A percentile compares a stretch with the other conserved stretches of the same genome.
Evolutionary conservation across 2,888 invertebrate genomes (phyloP).

Genomic region (Venustoraphidia nigricollis): DNA sequence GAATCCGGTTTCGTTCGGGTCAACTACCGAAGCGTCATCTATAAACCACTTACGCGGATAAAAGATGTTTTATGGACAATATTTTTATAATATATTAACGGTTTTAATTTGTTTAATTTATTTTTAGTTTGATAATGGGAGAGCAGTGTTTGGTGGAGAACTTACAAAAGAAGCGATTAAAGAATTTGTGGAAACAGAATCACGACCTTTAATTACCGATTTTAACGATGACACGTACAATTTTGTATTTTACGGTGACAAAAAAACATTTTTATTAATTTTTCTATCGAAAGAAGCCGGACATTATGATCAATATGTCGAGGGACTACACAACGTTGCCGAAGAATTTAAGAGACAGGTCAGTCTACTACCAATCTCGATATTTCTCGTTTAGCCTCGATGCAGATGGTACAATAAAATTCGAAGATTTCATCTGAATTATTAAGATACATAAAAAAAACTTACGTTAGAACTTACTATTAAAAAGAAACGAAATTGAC

Average conservation of each 20-base stretch:
- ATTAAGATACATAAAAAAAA: too few relatives aligned
- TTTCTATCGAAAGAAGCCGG: constrained; percentile 87
- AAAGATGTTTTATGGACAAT: constrained; percentile 65
- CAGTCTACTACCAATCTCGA: constrained; percentile 23
- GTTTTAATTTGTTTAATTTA: constrained; percentile 9
- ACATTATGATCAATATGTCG: constrained; percentile 64
- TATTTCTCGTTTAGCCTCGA: too few relatives aligned
- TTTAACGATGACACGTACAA: constrained; percentile 96
- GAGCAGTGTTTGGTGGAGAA: constrained; percentile 57
- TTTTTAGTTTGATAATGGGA: constrained; percentile 70
- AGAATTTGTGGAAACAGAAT: constrained; percentile 69
- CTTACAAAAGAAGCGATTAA: constrained; percentile 44
- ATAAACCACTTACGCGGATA: constrained; percentile 66
- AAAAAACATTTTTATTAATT: constrained; percentile 90
- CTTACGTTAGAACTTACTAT: too few relatives aligned
- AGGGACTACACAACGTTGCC: constrained; percentile 68
- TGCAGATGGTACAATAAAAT: too few relatives aligned
- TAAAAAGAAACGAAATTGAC: too few relatives aligned
- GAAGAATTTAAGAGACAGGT: constrained; percentile 73
- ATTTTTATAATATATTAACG: constrained; percentile 64
- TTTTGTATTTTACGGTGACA: constrained; percentile 87
- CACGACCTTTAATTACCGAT: constrained; percentile 83
- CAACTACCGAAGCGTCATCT: too few relatives aligned
- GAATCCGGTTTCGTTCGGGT: too few relatives aligned
- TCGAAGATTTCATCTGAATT: too few relatives aligned